Percentiles rank a stretch among this genome's conserved stretches.
Conservation (phyloP, 2,113 vertebrate species). For the Oreochromis niloticus region DNA sequence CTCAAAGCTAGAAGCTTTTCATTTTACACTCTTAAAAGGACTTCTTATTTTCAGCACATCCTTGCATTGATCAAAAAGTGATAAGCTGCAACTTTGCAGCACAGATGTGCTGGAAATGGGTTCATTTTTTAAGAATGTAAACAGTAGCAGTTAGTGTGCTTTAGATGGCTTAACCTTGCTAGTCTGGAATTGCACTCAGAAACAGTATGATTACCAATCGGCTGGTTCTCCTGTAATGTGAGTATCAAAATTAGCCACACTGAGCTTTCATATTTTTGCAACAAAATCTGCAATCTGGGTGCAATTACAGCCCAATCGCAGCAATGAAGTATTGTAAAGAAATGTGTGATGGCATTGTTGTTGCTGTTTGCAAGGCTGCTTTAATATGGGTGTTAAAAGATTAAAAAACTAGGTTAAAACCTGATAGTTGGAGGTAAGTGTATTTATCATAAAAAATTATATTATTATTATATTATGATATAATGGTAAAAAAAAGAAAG, state of each 20-base stretch:
- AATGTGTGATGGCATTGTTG: constrained; percentile 1
- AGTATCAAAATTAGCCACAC: neutral
- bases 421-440: constrained; percentile 14
- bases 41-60: constrained; percentile 13
- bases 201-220: neutral
- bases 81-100: neutral
- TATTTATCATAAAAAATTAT: neutral
- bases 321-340: constrained; percentile 11
- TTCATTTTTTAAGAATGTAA: constrained; percentile 35
- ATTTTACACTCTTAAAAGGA: constrained; percentile 30
- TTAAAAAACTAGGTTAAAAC: neutral
- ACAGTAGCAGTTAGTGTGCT: constrained; percentile 15
- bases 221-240: neutral
- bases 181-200: constrained; percentile 59
- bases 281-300: neutral
- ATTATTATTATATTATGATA: neutral
- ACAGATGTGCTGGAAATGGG: constrained; percentile 23
- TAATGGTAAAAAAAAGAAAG: neutral
- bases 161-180: neutral
- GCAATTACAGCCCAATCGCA: constrained; percentile 47
- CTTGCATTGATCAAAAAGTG: neutral
- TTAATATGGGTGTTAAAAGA: neutral
- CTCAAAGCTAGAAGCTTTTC: neutral
- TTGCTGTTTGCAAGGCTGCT: constrained; percentile 8
- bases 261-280: neutral